Percentiles rank a stretch among this genome's conserved stretches.
Conservation (phyloP, 2,113 vertebrate genomes). For the Amblyopsis rosae region DNA sequence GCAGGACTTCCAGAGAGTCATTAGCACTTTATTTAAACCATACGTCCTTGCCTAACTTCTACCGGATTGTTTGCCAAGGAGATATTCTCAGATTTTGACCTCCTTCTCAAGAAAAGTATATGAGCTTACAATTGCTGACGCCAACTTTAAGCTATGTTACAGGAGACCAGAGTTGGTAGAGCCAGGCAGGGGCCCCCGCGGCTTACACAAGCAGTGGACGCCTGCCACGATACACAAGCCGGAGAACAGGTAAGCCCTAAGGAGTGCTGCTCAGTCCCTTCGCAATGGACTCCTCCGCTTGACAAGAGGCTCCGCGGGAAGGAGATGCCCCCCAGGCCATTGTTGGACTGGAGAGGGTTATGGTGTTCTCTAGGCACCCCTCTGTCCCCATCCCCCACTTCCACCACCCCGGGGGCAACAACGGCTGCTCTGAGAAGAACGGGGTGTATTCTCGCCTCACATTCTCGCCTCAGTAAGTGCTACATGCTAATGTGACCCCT, state of each 20-base stretch:
- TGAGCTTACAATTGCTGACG: neutral
- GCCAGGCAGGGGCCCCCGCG: conserved; percentile 38
- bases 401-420: neutral
- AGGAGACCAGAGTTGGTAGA: conserved; percentile 52
- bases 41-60: conserved; percentile 26
- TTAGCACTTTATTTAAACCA: conserved; percentile 65
- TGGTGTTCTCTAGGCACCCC: neutral
- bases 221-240: conserved; percentile 65
- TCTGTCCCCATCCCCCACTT: no score
- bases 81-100: no score
- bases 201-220: conserved; percentile 69
- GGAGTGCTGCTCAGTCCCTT: conserved; percentile 31
- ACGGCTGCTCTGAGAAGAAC: neutral
- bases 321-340: neutral
- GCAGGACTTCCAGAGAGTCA: conserved; percentile 37
- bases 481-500: conserved; percentile 12
- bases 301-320: neutral
- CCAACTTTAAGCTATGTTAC: conserved; percentile 33
- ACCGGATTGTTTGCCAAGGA: no score
- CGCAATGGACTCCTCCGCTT: neutral
- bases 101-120: no score
- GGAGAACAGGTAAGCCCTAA: conserved; percentile 54
- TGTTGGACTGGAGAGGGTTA: conserved; percentile 5
- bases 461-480: neutral
- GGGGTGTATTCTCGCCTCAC: neutral